phyloP scores from a whole-genome alignment of 64 coral and sea anemone species.

The Stylophora pistillata region DNA sequence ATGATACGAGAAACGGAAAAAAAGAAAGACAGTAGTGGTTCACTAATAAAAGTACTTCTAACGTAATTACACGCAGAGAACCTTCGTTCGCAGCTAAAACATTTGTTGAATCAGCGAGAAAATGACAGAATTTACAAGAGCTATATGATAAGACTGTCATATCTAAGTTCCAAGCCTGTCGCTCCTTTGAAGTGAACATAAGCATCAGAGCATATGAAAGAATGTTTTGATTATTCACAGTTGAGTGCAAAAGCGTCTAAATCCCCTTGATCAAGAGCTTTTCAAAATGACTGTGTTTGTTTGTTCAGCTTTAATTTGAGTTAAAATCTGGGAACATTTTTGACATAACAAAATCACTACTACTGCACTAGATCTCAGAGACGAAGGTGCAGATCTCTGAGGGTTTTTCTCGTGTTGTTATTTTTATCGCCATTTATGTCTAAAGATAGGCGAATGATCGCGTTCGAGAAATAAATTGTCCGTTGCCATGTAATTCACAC shows the following conservation, averaged over 20 bases:
- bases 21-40: no score
- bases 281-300: not conserved
- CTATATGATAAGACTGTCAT: not conserved
- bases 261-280: not conserved
- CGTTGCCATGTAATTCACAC: no score
- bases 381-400: not conserved
- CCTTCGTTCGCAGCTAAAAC: no score
- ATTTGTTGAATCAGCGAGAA: no score
- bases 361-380: not conserved
- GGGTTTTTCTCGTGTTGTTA: not conserved
- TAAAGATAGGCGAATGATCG: no score
- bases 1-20: no score
- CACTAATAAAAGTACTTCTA: no score
- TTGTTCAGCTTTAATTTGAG: not conserved
- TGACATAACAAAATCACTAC: slow-evolving; percentile 30
- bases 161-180: not conserved
- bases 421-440: no score
- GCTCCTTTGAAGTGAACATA: not conserved
- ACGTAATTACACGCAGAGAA: no score
- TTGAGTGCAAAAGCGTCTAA: not conserved
- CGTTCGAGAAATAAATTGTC: no score
- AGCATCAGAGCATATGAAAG: not conserved
- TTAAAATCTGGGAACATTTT: slow-evolving; percentile 9
- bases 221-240: not conserved
- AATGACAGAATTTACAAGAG: not conserved